Evolutionary conservation across 2,888 invertebrate genomes (phyloP).

Genomic region (Phlogophora meticulosa): DNA sequence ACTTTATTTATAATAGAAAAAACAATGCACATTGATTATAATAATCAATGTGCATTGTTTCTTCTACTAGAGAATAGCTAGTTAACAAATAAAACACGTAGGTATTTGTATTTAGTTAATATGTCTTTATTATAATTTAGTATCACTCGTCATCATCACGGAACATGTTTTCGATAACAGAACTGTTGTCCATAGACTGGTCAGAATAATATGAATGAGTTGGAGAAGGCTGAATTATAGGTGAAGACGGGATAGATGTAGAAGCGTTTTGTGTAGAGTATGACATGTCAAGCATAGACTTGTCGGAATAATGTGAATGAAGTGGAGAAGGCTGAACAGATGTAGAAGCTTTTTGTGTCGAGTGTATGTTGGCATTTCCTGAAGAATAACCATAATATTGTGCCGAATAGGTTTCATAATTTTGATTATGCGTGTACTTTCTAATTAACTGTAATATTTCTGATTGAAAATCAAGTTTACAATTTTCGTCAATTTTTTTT

Average conservation of each 20-base stretch:
- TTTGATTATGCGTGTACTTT: slow-evolving; percentile 67
- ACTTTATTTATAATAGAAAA: slow-evolving; percentile 31
- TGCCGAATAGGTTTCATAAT: slow-evolving; percentile 64
- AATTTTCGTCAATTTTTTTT: slow-evolving; percentile 58
- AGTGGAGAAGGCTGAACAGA: slow-evolving; percentile 62
- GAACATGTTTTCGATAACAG: slow-evolving; percentile 65
- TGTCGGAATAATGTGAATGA: slow-evolving; percentile 60
- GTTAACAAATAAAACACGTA: slow-evolving; percentile 63
- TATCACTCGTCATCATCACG: slow-evolving; percentile 61
- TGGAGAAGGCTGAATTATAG: slow-evolving; percentile 64
- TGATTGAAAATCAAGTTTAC: slow-evolving; percentile 59
- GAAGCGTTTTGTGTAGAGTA: slow-evolving; percentile 63
- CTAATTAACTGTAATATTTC: slow-evolving; percentile 65
- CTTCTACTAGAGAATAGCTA: slow-evolving; percentile 56
- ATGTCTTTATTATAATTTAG: slow-evolving; percentile 56
- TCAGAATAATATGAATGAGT: slow-evolving; percentile 59
- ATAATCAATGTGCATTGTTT: too few relatives aligned
- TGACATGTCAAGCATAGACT: slow-evolving; percentile 64
- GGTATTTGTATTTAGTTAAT: slow-evolving; percentile 61
- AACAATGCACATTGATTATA: too few relatives aligned
- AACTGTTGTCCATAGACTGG: slow-evolving; percentile 53
- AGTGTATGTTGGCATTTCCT: slow-evolving; percentile 60
- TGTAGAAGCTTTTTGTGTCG: slow-evolving; percentile 62
- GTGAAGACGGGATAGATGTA: slow-evolving; percentile 56
- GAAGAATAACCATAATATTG: slow-evolving; percentile 65